Percentiles rank a stretch among this genome's conserved stretches.
These are phyloP conservation scores for Cephus nigrinus DNA, from an alignment of 2,888 invertebrate genomes.

Conservation along the genomic window DNA sequence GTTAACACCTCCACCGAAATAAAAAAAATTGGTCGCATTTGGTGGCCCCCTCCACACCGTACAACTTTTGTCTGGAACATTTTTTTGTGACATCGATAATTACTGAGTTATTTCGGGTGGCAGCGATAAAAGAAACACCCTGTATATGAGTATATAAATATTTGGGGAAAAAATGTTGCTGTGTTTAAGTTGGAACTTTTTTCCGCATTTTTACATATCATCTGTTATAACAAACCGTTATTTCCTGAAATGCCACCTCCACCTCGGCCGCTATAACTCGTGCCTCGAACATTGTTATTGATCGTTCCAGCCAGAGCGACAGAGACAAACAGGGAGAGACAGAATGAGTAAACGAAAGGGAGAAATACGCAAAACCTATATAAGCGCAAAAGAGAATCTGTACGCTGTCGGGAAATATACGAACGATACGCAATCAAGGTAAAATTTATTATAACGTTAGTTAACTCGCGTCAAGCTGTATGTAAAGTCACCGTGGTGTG, in stretches of 20 bases:
- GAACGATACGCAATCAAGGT: background rate
- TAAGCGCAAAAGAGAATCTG: background rate
- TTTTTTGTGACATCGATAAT: too few relatives aligned
- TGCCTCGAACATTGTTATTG: background rate
- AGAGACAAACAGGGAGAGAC: background rate
- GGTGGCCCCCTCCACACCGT: too few relatives aligned
- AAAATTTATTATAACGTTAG: background rate
- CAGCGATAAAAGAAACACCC: too few relatives aligned
- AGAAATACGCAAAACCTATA: background rate
- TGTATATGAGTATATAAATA: background rate
- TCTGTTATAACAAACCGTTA: background rate
- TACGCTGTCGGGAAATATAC: background rate
- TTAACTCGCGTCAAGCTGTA: background rate
- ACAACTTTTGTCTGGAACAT: too few relatives aligned
- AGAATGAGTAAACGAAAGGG: background rate
- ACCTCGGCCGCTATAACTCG: background rate
- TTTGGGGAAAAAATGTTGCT: background rate
- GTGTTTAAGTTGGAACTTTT: background rate
- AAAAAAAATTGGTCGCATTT: too few relatives aligned
- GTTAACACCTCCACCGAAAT: too few relatives aligned
- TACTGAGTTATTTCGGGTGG: too few relatives aligned
- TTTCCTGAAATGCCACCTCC: background rate
- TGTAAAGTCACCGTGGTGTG: constrained; percentile 30
- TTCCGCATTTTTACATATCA: background rate
- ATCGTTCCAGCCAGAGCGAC: background rate